Evolutionary conservation across 2,113 vertebrate species (phyloP).

Genomic region (Varanus komodoensis): DNA sequence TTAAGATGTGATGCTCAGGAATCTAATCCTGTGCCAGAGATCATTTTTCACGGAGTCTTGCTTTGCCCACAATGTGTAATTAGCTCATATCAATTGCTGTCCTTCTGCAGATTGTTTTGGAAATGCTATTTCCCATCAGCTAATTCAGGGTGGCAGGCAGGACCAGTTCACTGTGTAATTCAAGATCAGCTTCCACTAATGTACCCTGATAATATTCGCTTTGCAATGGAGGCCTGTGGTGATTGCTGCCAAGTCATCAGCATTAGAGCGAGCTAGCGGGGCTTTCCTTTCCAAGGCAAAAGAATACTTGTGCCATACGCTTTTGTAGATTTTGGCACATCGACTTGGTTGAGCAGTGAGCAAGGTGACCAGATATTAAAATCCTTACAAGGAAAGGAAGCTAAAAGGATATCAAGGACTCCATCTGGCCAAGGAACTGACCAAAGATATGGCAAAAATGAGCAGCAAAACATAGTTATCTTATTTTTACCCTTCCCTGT

Average conservation of each 20-base stretch:
- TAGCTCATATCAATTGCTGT: not conserved
- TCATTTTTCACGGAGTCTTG: not conserved
- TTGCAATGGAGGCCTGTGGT: not conserved
- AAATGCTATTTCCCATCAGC: constrained; percentile 19
- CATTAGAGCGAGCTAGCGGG: not conserved
- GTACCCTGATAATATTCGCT: not conserved
- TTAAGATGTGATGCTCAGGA: not conserved
- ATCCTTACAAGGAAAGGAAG: not conserved
- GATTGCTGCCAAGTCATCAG: not conserved
- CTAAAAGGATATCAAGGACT: not conserved
- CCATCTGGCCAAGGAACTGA: not conserved
- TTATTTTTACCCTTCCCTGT: constrained; percentile 18
- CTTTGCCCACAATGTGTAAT: not conserved
- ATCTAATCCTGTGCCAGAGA: not conserved
- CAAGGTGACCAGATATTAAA: constrained; percentile 8
- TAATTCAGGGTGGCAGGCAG: constrained; percentile 5
- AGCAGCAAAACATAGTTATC: too few species aligned
- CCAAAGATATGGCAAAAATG: not conserved
- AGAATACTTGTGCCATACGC: not conserved
- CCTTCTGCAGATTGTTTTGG: constrained; percentile 9
- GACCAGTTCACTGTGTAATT: constrained; percentile 8
- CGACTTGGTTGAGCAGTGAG: constrained; percentile 29
- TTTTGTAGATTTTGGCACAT: not conserved
- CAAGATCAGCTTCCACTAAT: not conserved
- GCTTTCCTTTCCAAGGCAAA: constrained; percentile 6